Percentiles rank a stretch among this genome's conserved stretches.
phyloP scores from a whole-genome alignment of 1,140 invertebrate genomes.

The Drosophila busckii region DNA sequence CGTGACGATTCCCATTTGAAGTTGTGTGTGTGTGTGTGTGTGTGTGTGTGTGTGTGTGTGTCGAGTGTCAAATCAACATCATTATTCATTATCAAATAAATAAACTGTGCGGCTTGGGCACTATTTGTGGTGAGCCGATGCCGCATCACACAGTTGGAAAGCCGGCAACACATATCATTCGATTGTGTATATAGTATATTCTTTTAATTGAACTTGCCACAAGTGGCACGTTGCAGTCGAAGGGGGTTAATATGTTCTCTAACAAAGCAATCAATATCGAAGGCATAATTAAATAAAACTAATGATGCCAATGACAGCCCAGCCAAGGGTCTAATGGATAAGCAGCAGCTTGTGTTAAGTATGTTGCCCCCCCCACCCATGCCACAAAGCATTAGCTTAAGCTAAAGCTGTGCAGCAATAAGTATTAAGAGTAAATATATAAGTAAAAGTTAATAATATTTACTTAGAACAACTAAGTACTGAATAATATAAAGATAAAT shows the following conservation, averaged over 20 bases:
- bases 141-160: constrained; percentile 61
- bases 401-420: too few relatives aligned
- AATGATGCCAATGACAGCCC: constrained; percentile 72
- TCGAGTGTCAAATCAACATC: constrained; percentile 70
- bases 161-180: not conserved
- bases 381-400: too few relatives aligned
- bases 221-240: constrained; percentile 24
- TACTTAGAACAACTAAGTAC: too few relatives aligned
- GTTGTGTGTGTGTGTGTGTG: too few relatives aligned
- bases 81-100: constrained; percentile 78
- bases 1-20: constrained; percentile 65
- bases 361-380: too few relatives aligned
- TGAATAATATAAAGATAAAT: too few relatives aligned
- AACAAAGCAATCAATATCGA: constrained; percentile 77
- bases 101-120: too few relatives aligned
- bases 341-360: constrained; percentile 5
- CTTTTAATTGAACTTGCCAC: constrained; percentile 69
- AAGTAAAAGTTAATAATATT: too few relatives aligned
- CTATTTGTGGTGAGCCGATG: constrained; percentile 52
- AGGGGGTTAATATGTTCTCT: constrained; percentile 66
- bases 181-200: constrained; percentile 17
- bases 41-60: too few relatives aligned
- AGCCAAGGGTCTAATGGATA: constrained; percentile 55
- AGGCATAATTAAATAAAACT: constrained; percentile 77
- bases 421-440: too few relatives aligned